Conservation (phyloP, 2,797 vertebrate genomes). For the Pseudopleuronectes americanus region DNA sequence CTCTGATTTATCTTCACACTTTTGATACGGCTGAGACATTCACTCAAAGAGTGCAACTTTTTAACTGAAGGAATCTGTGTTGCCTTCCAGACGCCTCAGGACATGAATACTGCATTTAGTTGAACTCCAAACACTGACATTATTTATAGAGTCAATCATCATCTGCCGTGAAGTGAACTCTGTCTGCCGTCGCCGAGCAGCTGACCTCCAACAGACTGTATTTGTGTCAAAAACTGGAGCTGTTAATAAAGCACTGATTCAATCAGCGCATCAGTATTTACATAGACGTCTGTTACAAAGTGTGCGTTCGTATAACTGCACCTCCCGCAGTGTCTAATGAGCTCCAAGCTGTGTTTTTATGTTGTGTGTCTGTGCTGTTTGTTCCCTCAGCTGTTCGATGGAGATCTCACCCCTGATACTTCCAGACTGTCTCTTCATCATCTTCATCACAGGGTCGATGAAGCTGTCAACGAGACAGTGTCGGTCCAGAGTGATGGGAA, state of each 20-base stretch:
- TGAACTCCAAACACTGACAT: slow-evolving; percentile 63
- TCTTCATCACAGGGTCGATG: slow-evolving; percentile 59
- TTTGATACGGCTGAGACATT: slow-evolving; percentile 39
- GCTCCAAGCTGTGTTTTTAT: slow-evolving; percentile 11
- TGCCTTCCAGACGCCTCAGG: slow-evolving; percentile 48
- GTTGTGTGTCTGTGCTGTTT: not conserved
- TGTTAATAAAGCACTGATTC: slow-evolving; percentile 13
- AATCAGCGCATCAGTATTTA: slow-evolving; percentile 6
- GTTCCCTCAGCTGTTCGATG: slow-evolving; percentile 29
- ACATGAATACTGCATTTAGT: slow-evolving; percentile 69
- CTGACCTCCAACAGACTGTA: slow-evolving; percentile 54
- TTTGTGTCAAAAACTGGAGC: slow-evolving; percentile 26
- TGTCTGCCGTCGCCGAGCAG: slow-evolving; percentile 38
- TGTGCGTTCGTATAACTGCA: slow-evolving; percentile 8
- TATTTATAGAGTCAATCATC: slow-evolving; percentile 68
- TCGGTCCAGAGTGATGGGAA: slow-evolving; percentile 57
- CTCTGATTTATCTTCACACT: slow-evolving; percentile 30
- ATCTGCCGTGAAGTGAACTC: slow-evolving; percentile 64
- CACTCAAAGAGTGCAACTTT: slow-evolving; percentile 40
- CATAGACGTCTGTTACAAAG: slow-evolving; percentile 2
- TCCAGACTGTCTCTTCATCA: slow-evolving; percentile 11
- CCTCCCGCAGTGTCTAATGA: slow-evolving; percentile 15
- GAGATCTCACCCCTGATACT: slow-evolving; percentile 31
- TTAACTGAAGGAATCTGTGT: slow-evolving; percentile 37
- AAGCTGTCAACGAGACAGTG: slow-evolving; percentile 59